phyloP scores from a whole-genome alignment of 2,113 vertebrate species.

The Crotalus tigris region DNA sequence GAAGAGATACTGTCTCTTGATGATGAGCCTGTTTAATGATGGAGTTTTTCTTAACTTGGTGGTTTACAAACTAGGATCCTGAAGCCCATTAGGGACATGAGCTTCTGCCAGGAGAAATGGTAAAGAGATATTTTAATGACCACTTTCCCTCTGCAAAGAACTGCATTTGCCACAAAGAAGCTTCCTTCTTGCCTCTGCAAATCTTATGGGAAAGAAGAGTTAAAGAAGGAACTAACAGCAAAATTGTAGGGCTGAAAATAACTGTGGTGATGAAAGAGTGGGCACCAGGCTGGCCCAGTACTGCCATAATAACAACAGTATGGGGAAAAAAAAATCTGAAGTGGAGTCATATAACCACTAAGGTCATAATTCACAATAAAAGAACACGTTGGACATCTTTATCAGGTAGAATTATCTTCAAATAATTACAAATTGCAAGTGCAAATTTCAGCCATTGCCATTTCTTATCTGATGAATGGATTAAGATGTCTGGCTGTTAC shows the following conservation, averaged over 20 bases:
- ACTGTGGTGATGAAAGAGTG: not conserved
- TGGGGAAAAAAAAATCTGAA: not conserved
- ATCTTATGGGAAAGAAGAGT: not conserved
- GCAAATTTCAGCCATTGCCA: constrained; percentile 4
- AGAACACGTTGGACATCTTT: not conserved
- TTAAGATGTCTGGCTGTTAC: constrained; percentile 65
- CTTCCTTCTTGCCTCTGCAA: not conserved
- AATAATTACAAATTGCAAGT: not conserved
- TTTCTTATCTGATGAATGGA: constrained; percentile 48
- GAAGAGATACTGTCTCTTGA: not conserved
- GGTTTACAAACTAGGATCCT: not conserved
- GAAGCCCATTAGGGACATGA: not conserved
- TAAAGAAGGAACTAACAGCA: not conserved
- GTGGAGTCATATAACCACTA: not conserved
- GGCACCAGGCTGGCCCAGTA: not conserved
- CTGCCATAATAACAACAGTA: not conserved
- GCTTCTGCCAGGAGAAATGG: not conserved
- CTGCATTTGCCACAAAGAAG: not conserved
- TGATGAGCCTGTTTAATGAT: constrained; percentile 32
- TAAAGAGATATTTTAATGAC: not conserved
- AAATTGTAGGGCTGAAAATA: not conserved
- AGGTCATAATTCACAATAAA: not conserved
- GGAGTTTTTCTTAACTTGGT: not conserved
- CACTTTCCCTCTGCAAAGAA: not conserved
- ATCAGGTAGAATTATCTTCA: not conserved